Conservation (phyloP, 2,113 vertebrate species). For the Pteruthius melanotis region DNA sequence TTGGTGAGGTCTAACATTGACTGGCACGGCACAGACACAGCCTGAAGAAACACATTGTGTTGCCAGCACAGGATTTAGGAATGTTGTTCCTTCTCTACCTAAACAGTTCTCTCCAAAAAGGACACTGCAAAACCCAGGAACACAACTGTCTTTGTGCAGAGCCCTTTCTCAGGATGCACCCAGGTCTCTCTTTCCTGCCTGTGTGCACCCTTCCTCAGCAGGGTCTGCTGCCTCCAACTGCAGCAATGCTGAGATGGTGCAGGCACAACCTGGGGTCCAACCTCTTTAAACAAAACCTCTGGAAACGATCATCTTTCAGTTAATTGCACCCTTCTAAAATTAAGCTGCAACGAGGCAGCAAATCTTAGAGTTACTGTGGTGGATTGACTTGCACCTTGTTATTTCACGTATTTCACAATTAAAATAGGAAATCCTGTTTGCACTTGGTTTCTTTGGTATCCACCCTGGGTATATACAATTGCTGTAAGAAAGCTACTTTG, state of each 20-base stretch:
- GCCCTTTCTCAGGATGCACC: not conserved
- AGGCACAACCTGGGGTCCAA: not conserved
- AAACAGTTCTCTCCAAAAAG: not conserved
- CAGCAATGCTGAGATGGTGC: not conserved
- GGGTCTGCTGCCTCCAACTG: not conserved
- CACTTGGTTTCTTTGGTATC: not conserved
- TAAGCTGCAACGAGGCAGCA: not conserved
- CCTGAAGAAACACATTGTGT: fast-evolving
- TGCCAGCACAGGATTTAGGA: not conserved
- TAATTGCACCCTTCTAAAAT: not conserved
- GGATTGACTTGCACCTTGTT: not conserved
- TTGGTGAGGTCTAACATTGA: not conserved
- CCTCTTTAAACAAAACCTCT: not conserved
- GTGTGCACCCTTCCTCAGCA: fast-evolving
- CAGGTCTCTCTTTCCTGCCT: not conserved
- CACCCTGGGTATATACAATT: not conserved
- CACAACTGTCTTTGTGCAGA: not conserved
- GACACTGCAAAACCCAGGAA: not conserved
- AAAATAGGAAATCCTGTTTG: not conserved
- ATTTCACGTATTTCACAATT: not conserved
- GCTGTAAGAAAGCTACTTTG: not conserved
- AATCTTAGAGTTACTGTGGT: not conserved
- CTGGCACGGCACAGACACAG: not conserved
- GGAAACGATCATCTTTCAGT: not conserved
- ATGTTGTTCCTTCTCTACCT: fast-evolving